Percentiles rank a stretch among this genome's conserved stretches.
Conservation (phyloP, 2,888 invertebrate genomes). For the Drosophila sordidula region DNA sequence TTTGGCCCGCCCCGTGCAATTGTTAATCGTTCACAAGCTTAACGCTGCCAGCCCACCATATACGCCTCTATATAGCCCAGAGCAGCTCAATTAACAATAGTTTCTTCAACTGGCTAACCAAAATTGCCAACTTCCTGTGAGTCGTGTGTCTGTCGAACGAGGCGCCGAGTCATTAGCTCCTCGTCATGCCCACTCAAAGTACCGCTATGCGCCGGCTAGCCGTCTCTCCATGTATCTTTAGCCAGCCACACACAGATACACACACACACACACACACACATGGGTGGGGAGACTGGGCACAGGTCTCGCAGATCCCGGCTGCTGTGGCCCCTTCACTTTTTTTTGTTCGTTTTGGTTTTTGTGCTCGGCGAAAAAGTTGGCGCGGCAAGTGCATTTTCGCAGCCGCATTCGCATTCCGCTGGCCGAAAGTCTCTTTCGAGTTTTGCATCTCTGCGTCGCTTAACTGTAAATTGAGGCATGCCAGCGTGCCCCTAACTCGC, state of each 20-base stretch:
- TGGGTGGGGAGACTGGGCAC: slow-evolving; percentile 21
- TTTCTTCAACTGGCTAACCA: slow-evolving; percentile 39
- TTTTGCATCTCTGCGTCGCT: slow-evolving; percentile 73
- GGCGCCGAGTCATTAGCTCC: slow-evolving; percentile 65
- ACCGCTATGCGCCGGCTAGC: slow-evolving; percentile 69
- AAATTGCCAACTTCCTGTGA: slow-evolving; percentile 75
- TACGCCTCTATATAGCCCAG: slow-evolving; percentile 1
- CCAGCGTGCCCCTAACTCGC: slow-evolving; percentile 16
- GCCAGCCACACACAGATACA: slow-evolving; percentile 27
- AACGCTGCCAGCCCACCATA: slow-evolving; percentile 5
- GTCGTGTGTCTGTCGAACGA: slow-evolving; percentile 34
- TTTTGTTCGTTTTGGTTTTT: slow-evolving; percentile 35
- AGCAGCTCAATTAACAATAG: slow-evolving; percentile 40
- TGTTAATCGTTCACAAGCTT: slow-evolving; percentile 13
- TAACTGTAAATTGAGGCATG: slow-evolving; percentile 77
- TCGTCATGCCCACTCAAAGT: slow-evolving; percentile 72
- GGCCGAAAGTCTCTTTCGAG: slow-evolving; percentile 73
- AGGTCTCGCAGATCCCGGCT: slow-evolving; percentile 49
- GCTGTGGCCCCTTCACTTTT: slow-evolving; percentile 74
- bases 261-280: slow-evolving; percentile 3
- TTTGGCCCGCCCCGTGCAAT: background rate
- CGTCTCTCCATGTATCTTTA: slow-evolving; percentile 25
- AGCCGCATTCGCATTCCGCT: slow-evolving; percentile 74
- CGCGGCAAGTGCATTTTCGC: slow-evolving; percentile 73
- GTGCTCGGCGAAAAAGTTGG: slow-evolving; percentile 66